These are phyloP conservation scores for Lineus longissimus DNA, from an alignment of 1,140 invertebrate species.

Conservation along the genomic window DNA sequence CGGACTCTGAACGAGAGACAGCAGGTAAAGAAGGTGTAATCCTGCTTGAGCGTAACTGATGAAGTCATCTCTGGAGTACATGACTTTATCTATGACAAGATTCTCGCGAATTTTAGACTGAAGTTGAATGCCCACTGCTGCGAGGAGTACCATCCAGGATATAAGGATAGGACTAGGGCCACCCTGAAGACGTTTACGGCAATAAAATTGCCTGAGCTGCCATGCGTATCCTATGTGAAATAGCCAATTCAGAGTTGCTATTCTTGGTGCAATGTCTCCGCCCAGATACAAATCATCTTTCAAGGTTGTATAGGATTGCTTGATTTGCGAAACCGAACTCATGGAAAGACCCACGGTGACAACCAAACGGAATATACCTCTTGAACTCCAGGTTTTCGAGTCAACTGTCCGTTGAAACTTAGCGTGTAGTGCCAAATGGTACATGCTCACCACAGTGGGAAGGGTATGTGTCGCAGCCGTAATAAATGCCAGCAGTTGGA, in stretches of 20 bases:
- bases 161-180: constrained; percentile 68
- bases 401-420: constrained; percentile 62
- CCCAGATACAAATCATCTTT: constrained; percentile 54
- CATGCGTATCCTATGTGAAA: constrained; percentile 72
- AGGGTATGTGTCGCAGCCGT: constrained; percentile 60
- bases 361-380: constrained; percentile 26
- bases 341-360: constrained; percentile 58
- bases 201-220: constrained; percentile 61
- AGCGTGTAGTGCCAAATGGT: constrained; percentile 63
- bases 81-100: constrained; percentile 36
- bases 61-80: constrained; percentile 57
- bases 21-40: constrained; percentile 38
- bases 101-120: constrained; percentile 35
- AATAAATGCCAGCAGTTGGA: constrained; percentile 69
- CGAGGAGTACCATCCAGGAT: constrained; percentile 63
- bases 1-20: constrained; percentile 38
- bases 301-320: constrained; percentile 63
- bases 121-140: constrained; percentile 56
- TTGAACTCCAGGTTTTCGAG: constrained; percentile 21
- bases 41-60: constrained; percentile 28
- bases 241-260: constrained; percentile 71
- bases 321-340: constrained; percentile 60
- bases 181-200: constrained; percentile 58
- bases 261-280: constrained; percentile 66
- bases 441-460: constrained; percentile 70